Base-by-base conservation (phyloP, 2,888 invertebrate genomes). In the Diogma glabrata region DNA sequence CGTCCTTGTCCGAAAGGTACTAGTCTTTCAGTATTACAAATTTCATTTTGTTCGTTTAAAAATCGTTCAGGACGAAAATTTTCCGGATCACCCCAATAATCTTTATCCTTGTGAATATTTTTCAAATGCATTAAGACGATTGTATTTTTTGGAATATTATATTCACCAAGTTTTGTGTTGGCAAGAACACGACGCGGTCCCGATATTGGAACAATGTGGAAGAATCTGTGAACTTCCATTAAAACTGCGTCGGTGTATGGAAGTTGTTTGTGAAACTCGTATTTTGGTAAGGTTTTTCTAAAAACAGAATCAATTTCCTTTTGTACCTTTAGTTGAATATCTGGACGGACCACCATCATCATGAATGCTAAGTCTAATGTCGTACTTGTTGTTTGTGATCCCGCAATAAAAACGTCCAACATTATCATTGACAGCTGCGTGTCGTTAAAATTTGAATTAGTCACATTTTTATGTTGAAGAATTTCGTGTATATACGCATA, bases 391-490 rank as follows among this genome's bases (percentile, higher is more conserved):
- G 82, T 82, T 57, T 75, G 74, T 0, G 76, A 72, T 3, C 83
- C 83, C 5, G 79, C 83, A 58, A 84, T 75, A 57, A 84, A 81
- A 45, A 84, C 70, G 62, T 84, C 84, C 51, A 82, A 60, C 57
- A 82, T 76, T 4, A 80, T 72, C 73, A 82, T 75, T 4, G 78
- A 66, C 49, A 84, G 61, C 60, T 83, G 81, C 5, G 78, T 76
- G 52, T 80, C 81, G 14, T 43, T 43, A n/a, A 22, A 43, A 43
- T 23, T 38, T 17, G 24, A 7, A 19, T 47, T 47, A 20, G 58
- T 61, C 43, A 67, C 63, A 12, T 58, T 46, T 9, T 24, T 16
- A 23, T 47, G 59, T 14, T 62, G 58, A 43, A 70, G 64, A 76
- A 82, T 80, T 67, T 82, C 78, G 20, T 71, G 70, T 7, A 83